phyloP scores from a whole-genome alignment of 2,113 vertebrate species.

The Galemys pyrenaicus region DNA sequence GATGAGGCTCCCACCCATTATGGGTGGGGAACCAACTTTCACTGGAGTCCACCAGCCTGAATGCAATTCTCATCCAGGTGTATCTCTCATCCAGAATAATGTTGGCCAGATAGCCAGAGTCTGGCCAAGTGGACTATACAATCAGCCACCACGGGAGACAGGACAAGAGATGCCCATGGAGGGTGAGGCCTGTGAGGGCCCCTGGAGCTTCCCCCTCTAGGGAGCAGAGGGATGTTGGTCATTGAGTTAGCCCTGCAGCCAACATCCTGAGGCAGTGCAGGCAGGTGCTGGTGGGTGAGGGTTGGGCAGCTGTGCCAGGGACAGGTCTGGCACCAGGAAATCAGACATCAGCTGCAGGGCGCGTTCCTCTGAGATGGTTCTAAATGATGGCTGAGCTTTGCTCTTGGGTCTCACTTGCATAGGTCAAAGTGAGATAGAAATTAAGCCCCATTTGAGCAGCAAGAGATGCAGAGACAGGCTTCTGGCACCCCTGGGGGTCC shows the following conservation, averaged over 20 bases:
- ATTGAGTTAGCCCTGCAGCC: too few species aligned
- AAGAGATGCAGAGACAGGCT: background rate
- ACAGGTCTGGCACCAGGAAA: background rate
- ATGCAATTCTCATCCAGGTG: background rate
- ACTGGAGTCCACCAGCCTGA: background rate
- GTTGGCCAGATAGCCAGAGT: background rate
- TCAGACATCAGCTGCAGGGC: rapidly evolving
- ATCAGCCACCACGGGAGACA: background rate
- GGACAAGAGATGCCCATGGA: background rate
- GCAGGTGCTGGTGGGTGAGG: background rate
- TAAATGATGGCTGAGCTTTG: background rate
- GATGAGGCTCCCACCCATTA: background rate
- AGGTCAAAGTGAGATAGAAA: background rate
- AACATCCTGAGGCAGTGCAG: background rate
- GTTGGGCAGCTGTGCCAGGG: background rate
- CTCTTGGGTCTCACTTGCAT: background rate
- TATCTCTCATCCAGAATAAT: background rate
- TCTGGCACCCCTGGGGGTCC: too few species aligned
- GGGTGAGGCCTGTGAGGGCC: rapidly evolving
- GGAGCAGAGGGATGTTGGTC: background rate
- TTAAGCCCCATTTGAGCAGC: background rate
- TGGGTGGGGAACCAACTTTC: background rate
- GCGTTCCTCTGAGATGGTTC: background rate
- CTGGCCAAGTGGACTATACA: background rate
- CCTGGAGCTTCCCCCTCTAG: background rate